These are phyloP conservation scores for Parnassius apollo DNA, from an alignment of 2,888 invertebrate species.

Conservation along the genomic window DNA sequence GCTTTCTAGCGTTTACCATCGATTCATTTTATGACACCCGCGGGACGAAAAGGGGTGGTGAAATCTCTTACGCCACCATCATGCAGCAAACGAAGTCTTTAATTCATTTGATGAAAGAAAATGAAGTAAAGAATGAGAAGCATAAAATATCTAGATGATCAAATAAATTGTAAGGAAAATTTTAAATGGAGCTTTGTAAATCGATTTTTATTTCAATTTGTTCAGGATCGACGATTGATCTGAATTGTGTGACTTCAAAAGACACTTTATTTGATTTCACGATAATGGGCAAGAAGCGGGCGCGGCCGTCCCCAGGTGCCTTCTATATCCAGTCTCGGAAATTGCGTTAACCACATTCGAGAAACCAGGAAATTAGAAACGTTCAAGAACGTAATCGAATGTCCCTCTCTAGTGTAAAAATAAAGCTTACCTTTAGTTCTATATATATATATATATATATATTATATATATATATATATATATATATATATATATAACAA, in stretches of 20 bases:
- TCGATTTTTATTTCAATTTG: constrained; percentile 25
- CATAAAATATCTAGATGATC: constrained; percentile 1
- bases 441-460: constrained; percentile 2
- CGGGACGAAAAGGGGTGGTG: too few relatives aligned
- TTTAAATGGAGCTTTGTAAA: constrained; percentile 16
- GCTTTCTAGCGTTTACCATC: too few relatives aligned
- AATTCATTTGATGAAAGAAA: too few relatives aligned
- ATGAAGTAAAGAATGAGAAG: too few relatives aligned
- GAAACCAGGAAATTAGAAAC: constrained; percentile 79
- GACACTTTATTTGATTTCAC: constrained; percentile 70
- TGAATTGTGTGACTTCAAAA: constrained; percentile 63
- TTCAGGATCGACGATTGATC: constrained; percentile 45
- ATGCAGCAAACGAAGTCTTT: too few relatives aligned
- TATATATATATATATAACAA: too few relatives aligned
- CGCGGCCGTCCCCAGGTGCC: constrained; percentile 60
- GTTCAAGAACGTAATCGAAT: constrained; percentile 78
- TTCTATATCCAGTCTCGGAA: constrained; percentile 69
- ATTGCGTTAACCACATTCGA: constrained; percentile 79
- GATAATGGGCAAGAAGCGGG: constrained; percentile 61
- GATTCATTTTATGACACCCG: too few relatives aligned
- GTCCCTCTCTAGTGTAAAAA: constrained; percentile 61
- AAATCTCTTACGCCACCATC: too few relatives aligned
- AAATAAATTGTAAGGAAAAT: constrained; percentile 12
- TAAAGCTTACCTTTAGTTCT: constrained; percentile 60
- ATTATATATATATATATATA: constrained; percentile 27